Evolutionary conservation across 1,140 invertebrate genomes (phyloP), one percentile per base, ranked within the genome.

Genomic region (Drosophila parvula): DNA sequence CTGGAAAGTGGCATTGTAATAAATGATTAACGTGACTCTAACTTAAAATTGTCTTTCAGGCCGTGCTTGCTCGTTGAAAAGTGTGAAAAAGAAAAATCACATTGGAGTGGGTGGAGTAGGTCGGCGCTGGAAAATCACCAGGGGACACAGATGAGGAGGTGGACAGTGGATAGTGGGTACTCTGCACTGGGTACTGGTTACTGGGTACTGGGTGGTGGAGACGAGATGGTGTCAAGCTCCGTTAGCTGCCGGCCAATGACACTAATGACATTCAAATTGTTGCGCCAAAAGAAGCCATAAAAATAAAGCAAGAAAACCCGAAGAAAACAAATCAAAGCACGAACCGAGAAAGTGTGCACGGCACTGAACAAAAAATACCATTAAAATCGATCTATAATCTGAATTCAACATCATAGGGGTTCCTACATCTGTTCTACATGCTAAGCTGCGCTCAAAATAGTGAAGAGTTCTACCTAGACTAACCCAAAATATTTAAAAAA

Each of bases 181-280:
- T 32, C n/a, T 14, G 18, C 14, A 36, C 16, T 53, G 16, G 28
- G 18, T 22, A 36, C 16, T 53, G 16, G 50, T 32, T 18, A 53
- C 50, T 51, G 5, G 50, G 30, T 38, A 22, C 16, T 41, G 43
- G 51, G 51, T 27, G 65, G 43, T 40, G 43, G 63, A 28, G 64
- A 68, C 38, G 59, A 69, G 40, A 44, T 73, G 73, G 73, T 75
- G 73, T 75, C 73, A 69, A 84, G 81, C 78, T 74, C 81, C 78
- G 81, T 84, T 84, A 84, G 81, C 56, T 45, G 62, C 57, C 78
- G 68, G 64, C 59, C 79, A 76, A 64, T 85, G 82, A 86, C 82
- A 75, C 78, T 85, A 85, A 85, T 85, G 81, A 86, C 81, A 81
- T 81, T 85, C 74, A 81, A 86, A 86, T 81, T 85, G 81, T 86